Evolutionary conservation across 2,888 invertebrate genomes (phyloP).

Genomic region (Prenolepis imparis): DNA sequence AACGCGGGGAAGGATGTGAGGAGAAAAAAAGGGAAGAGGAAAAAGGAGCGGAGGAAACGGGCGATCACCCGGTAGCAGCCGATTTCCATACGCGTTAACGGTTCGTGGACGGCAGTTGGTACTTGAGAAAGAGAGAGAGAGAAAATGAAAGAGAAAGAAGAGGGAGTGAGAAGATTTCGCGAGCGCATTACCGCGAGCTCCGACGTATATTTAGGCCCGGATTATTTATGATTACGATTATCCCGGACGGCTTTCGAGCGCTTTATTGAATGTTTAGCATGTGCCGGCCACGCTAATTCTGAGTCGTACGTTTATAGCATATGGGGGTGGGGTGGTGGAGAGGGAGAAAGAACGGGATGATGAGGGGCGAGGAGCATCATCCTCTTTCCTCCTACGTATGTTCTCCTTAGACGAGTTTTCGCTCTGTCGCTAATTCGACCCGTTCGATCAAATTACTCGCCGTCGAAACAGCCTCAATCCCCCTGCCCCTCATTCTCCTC

Average conservation of each 20-base stretch:
- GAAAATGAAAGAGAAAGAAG: not conserved
- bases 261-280: conserved; percentile 85
- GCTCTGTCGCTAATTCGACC: conserved; percentile 75
- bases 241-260: conserved; percentile 83
- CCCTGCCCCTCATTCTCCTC: too few relatives aligned
- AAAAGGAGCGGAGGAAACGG: conserved; percentile 31
- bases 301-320: conserved; percentile 79
- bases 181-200: conserved; percentile 71
- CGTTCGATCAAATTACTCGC: conserved; percentile 73
- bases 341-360: not conserved
- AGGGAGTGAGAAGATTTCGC: conserved; percentile 52
- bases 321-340: conserved; percentile 54
- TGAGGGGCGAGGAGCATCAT: conserved; percentile 11
- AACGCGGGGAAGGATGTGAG: conserved; percentile 31
- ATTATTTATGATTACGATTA: conserved; percentile 85
- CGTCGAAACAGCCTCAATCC: conserved; percentile 63
- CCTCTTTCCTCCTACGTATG: conserved; percentile 72
- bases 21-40: conserved; percentile 30
- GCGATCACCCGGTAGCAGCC: conserved; percentile 59
- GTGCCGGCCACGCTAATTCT: conserved; percentile 83
- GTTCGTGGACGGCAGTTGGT: conserved; percentile 76
- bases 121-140: conserved; percentile 62
- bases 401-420: conserved; percentile 72
- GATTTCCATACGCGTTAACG: conserved; percentile 77
- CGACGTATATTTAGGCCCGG: conserved; percentile 83